Evolutionary conservation across 2,113 vertebrate species (phyloP).

Genomic region (Callospermophilus lateralis): DNA sequence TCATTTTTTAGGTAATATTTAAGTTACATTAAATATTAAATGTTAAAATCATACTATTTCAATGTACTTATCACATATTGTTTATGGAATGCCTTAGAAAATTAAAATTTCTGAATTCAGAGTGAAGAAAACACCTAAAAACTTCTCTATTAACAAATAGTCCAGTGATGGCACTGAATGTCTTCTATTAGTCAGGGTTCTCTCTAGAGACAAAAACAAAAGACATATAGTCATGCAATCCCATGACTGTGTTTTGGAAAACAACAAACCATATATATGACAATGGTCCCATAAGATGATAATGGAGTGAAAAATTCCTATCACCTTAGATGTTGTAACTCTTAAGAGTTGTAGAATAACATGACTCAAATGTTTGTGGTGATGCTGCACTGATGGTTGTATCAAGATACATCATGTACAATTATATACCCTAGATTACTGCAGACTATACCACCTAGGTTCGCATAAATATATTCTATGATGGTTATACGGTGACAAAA

Average conservation of each 20-base stretch:
- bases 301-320: not conserved
- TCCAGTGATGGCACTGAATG: not conserved
- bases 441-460: not conserved
- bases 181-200: not conserved
- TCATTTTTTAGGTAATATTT: no score
- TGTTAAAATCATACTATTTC: not conserved
- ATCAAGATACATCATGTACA: not conserved
- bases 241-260: not conserved
- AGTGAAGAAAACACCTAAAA: not conserved
- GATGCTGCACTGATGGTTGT: not conserved
- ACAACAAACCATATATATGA: not conserved
- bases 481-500: not conserved
- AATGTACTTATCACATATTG: not conserved
- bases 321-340: not conserved
- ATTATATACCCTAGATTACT: not conserved
- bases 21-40: no score
- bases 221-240: not conserved
- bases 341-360: not conserved
- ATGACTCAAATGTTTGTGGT: not conserved
- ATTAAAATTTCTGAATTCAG: not conserved
- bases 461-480: not conserved
- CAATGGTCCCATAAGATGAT: not conserved
- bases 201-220: not conserved
- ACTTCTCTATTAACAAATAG: not conserved
- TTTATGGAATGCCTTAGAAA: not conserved